phyloP scores from a whole-genome alignment of 92 coral and sea anemone species.

The Blastomussa wellsi region DNA sequence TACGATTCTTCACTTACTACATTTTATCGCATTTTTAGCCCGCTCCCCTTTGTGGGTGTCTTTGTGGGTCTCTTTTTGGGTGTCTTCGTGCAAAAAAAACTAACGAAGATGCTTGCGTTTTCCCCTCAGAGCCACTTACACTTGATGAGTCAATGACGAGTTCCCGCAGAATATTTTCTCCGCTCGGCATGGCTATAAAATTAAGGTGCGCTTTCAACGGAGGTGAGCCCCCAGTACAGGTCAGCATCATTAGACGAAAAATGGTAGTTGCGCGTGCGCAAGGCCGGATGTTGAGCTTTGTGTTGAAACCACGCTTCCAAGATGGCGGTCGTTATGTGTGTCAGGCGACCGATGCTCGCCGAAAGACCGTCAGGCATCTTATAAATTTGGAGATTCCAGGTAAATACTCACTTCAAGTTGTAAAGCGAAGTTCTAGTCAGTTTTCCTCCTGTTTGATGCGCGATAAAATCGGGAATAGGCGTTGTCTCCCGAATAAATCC shows the following conservation, averaged over 20 bases:
- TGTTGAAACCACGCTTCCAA: slow-evolving; percentile 7
- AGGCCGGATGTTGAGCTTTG: slow-evolving; percentile 6
- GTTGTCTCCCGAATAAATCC: background rate
- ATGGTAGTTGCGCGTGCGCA: slow-evolving; percentile 28
- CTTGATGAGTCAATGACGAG: slow-evolving; percentile 32
- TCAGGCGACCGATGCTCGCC: slow-evolving; percentile 32
- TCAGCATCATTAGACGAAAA: slow-evolving; percentile 27
- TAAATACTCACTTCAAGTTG: background rate
- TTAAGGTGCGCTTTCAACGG: slow-evolving; percentile 26
- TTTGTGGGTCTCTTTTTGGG: too few relatives aligned
- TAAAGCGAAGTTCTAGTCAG: too few relatives aligned
- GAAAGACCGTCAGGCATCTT: slow-evolving; percentile 10
- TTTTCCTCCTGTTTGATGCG: too few relatives aligned
- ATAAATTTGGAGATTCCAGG: slow-evolving; percentile 33
- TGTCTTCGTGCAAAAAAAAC: too few relatives aligned
- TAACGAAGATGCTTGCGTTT: background rate
- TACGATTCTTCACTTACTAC: too few relatives aligned
- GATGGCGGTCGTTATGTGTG: slow-evolving; percentile 34
- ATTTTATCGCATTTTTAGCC: too few relatives aligned
- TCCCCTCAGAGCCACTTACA: slow-evolving; percentile 35
- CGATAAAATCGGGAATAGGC: background rate
- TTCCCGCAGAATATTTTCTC: slow-evolving; percentile 24
- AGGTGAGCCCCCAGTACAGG: slow-evolving; percentile 44
- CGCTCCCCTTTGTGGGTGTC: too few relatives aligned
- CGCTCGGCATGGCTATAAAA: slow-evolving; percentile 13